Base-by-base conservation (phyloP, 2,888 invertebrate species). In the Hypomecis atomaria region DNA sequence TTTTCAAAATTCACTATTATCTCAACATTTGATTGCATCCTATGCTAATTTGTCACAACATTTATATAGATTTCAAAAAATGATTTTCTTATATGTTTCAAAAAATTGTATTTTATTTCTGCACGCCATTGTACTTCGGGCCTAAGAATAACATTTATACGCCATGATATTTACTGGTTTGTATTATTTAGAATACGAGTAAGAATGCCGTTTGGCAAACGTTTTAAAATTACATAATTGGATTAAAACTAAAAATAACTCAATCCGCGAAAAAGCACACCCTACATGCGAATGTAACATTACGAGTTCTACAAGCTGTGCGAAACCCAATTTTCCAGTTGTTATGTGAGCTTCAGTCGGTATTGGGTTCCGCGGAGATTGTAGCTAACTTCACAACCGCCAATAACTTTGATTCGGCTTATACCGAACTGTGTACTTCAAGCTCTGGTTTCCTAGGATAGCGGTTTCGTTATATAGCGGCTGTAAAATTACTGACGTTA, bases 121-220 rank as follows among this genome's bases (percentile, higher is more conserved):
- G 77, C 79, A 74, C 78, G 75, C 58, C 78, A 78, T 60, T 81
- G 81, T 78, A 84, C 76, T 79, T 83, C 82, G 83, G 83, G 80
- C 86, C 88, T 88, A 85, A 88, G 84, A 84, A 84, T 86, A 87
- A 87, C 82, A 84, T 84, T 74, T 75, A 81, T 77, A 79, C 79
- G 79, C 79, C 83, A 23, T 81, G 79, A 78, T 76, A 76, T 78
- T 75, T 66, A 75, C 76, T 78, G 75, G 65, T 69, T 67, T 59
- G 60, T 70, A 76, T 73, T 79, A 54, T 56, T 45, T 45, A 62
- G 37, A 53, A 62, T 44, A 59, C 23, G 47, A 66, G 44, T 60
- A 62, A 49, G 40, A 60, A 54, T 64, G 57, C 61, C 65, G 70
- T 68, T 61, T 65, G 62, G 58, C 62, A 36, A 50, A 50, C n/a